Base-by-base conservation (phyloP, 2,797 vertebrate species). In the Smutsia temminckii region DNA sequence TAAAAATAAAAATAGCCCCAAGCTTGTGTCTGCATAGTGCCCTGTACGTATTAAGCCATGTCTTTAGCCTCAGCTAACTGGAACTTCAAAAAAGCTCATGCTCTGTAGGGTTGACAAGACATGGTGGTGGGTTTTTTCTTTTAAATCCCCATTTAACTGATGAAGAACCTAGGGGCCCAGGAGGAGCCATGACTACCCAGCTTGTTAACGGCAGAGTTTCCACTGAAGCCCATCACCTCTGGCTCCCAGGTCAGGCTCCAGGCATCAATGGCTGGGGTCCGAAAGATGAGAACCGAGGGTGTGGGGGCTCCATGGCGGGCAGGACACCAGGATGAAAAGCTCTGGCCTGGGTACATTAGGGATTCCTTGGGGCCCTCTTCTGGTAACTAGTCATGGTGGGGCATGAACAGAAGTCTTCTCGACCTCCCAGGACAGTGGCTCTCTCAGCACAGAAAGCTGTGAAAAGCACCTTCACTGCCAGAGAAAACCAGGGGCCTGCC, bases 401-500 rank as follows among this genome's bases (percentile, higher is more conserved):
- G 27, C 27, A 18, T 21, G 37, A 79, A 63, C 68, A 72, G 92
- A 93, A 53, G 46, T 11, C 66, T 74, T 77, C 71, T 59, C 61
- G 34, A 34, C 42, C 34, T 86, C n/a, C 57, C n/a, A 66, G 63
- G 89, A 80, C 85, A 94, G 84, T 12, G 21, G 75, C 68, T 51
- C n/a, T 72, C 79, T 89, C 23, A 53, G 75, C 25, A 57, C 75
- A 32, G 84, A 93, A 74, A 63, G 32, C 71, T 85, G 69, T 71
- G 51, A 87, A 93, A 94, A 91, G 63, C n/a, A 46, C 32, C 18
- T 32, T 25, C 10, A 0, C n/a, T 37, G 93, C 66, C 94, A 84
- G 96, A 84, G 80, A 88, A 90, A 91, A 94, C 25, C 18, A 64
- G 51, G 53, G 34, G 46, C 71, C 72, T 46, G 93, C 84, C 77